Base-by-base conservation (phyloP, 2,888 invertebrate species). In the Mylabris sibirica region DNA sequence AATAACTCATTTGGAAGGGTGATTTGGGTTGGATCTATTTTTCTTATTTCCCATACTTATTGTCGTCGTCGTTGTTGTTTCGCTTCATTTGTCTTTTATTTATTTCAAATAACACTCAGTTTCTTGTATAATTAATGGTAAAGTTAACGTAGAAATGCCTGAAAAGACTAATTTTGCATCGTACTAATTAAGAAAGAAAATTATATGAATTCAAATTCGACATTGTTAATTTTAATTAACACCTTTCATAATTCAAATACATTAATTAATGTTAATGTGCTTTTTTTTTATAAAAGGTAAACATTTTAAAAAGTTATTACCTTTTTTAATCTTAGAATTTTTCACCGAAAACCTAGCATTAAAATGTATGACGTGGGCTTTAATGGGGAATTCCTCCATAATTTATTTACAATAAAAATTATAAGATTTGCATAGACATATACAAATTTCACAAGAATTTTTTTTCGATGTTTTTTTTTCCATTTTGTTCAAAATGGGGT, bases 1-100 rank as follows among this genome's bases (percentile, higher is more conserved):
- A 44, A 44, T 44, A 44, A 44, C 41, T 17, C n/a, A 44, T 44
- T 44, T 44, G n/a, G 41, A 44, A 44, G n/a, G n/a, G n/a, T 44
- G 41, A 44, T 6, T 44, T n/a, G 41, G 8, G 41, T 17, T 17
- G 41, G 41, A n/a, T 44, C 8, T n/a, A 44, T 44, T 44, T 17
- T 44, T 44, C 41, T 38, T 38, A 38, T 44, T n/a, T 44, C n/a
- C 41, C 8, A n/a, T n/a, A n/a, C n/a, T 14, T 4, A 41, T 6
- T 44, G 11, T 44, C 12, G 41, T 41, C 12, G 4, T 12, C 12
- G 12, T 17, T 44, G n/a, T 6, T 44, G n/a, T 44, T 17, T 44
- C 41, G 41, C n/a, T 17, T n/a, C 41, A n/a, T n/a, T n/a, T n/a
- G n/a, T 44, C 38, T 3, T 38, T 38, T 38, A 12, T 44, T 17